Conservation (phyloP, 2,888 invertebrate species). For the Eueremaeus valkanovi region DNA sequence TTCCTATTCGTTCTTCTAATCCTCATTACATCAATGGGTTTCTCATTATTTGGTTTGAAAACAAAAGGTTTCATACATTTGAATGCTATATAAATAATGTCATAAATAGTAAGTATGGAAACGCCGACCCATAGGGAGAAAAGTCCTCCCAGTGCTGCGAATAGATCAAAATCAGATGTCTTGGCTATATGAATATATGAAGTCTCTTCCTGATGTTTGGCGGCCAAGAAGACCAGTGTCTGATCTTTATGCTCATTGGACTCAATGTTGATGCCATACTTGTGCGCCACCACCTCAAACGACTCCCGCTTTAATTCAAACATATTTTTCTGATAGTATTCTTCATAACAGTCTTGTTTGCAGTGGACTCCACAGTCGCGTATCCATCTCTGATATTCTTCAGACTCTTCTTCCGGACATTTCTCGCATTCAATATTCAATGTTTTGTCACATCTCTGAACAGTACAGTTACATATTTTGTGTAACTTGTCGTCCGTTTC, state of each 20-base stretch:
- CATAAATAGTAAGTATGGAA: neutral
- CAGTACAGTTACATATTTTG: slow-evolving; percentile 16
- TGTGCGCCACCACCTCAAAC: neutral
- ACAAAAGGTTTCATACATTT: neutral
- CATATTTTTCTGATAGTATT: neutral
- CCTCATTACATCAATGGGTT: too few relatives aligned
- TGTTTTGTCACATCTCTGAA: neutral
- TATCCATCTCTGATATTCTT: neutral
- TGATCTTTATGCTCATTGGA: too few relatives aligned
- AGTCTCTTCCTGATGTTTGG: slow-evolving; percentile 52
- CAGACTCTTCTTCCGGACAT: neutral
- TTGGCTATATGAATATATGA: slow-evolving; percentile 37
- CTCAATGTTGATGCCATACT: neutral
- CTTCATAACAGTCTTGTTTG: neutral
- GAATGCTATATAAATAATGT: neutral
- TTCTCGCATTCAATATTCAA: neutral
- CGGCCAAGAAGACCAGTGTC: slow-evolving; percentile 41
- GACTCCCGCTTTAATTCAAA: neutral
- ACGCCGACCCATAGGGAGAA: slow-evolving; percentile 26
- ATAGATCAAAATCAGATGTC: neutral
- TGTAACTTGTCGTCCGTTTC: neutral
- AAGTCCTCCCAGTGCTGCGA: slow-evolving; percentile 9
- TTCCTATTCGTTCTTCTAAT: too few relatives aligned
- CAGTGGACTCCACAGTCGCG: neutral
- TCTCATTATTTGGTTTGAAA: too few relatives aligned